phyloP scores from a whole-genome alignment of 2,888 invertebrate species.

The Vanessa cardui region DNA sequence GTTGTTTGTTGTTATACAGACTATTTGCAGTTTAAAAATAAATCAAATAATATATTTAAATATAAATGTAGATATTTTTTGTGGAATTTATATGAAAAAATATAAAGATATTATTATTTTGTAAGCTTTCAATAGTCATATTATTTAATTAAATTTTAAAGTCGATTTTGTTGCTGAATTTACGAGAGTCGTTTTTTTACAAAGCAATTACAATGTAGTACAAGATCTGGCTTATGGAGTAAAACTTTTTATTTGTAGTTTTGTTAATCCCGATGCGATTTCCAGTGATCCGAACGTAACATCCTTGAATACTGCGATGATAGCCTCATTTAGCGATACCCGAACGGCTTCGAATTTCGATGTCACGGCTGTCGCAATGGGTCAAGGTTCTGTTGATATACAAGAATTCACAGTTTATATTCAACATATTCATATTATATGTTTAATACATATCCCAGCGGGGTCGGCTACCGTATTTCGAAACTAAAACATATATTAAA shows the following conservation, averaged over 20 bases:
- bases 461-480: constrained; percentile 29
- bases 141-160: too few relatives aligned
- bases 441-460: constrained; percentile 23
- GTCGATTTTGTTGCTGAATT: neutral
- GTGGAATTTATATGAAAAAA: too few relatives aligned
- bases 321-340: constrained; percentile 45
- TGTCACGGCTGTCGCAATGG: constrained; percentile 59
- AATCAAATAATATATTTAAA: too few relatives aligned
- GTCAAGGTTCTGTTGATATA: constrained; percentile 46
- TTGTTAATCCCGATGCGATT: neutral
- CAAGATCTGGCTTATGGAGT: constrained; percentile 16
- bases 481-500: constrained; percentile 21
- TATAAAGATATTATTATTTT: too few relatives aligned
- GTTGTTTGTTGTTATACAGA: too few relatives aligned
- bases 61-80: too few relatives aligned
- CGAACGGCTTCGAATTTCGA: constrained; percentile 59
- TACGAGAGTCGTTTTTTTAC: constrained; percentile 12
- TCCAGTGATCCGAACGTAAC: constrained; percentile 35
- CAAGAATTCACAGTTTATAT: constrained; percentile 37
- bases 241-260: constrained; percentile 1
- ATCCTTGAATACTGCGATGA: constrained; percentile 48
- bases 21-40: too few relatives aligned
- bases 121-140: too few relatives aligned
- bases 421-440: constrained; percentile 31
- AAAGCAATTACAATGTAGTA: neutral